These are phyloP conservation scores for Tadarida brasiliensis DNA, from an alignment of 2,797 vertebrate species.

Conservation along the genomic window DNA sequence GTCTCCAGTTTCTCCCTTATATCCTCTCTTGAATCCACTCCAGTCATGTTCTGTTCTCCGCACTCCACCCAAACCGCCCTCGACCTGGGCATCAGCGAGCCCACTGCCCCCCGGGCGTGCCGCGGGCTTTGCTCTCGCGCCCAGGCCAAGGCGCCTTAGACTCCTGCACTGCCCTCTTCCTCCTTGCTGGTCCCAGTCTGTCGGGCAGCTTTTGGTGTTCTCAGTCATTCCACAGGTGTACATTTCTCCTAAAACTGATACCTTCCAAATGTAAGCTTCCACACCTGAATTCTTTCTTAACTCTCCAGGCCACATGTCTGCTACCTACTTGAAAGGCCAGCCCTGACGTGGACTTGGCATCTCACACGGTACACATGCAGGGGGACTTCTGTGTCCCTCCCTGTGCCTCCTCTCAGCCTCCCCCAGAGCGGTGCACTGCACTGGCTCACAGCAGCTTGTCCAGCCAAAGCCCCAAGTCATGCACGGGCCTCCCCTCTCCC, in stretches of 20 bases:
- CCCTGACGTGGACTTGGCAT: neutral
- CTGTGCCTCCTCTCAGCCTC: neutral
- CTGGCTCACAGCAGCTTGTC: neutral
- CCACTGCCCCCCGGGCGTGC: rapidly evolving
- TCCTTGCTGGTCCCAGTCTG: neutral
- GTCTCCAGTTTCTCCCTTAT: neutral
- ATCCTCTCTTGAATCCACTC: neutral
- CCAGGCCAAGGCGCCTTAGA: too few relatives aligned
- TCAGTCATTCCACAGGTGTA: neutral
- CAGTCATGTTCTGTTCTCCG: neutral
- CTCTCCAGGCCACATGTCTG: neutral
- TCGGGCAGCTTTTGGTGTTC: neutral
- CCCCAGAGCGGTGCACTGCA: neutral
- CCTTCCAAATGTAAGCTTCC: neutral
- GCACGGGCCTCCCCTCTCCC: rapidly evolving
- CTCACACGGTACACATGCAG: neutral
- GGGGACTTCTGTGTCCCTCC: neutral
- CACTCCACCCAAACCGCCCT: neutral
- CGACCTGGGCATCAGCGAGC: rapidly evolving
- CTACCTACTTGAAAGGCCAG: neutral
- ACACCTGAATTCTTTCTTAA: neutral
- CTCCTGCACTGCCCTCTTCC: neutral
- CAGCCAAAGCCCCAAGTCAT: neutral
- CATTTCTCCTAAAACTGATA: neutral
- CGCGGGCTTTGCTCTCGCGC: neutral